These are phyloP conservation scores for Hemicrepidius hirtus DNA, from an alignment of 2,888 invertebrate species.

Conservation along the genomic window DNA sequence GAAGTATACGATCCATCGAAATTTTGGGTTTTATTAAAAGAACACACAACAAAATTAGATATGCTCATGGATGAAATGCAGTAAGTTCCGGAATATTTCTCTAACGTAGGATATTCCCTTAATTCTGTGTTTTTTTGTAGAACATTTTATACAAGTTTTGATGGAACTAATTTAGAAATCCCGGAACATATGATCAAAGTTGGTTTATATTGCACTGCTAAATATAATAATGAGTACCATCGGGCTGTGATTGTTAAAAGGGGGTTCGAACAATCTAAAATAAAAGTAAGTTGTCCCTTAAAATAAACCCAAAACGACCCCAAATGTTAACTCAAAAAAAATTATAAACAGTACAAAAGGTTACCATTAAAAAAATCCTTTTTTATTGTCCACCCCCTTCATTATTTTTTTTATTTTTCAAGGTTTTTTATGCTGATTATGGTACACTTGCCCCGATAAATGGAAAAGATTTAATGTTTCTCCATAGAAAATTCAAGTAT, in stretches of 20 bases:
- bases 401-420: constrained; percentile 43
- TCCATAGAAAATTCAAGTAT: constrained; percentile 70
- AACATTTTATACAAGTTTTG: constrained; percentile 5
- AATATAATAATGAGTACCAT: constrained; percentile 74
- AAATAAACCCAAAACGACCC: too few relatives aligned
- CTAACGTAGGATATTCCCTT: too few relatives aligned
- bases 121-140: constrained; percentile 20
- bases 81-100: too few relatives aligned
- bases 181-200: constrained; percentile 58
- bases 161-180: constrained; percentile 56
- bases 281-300: constrained; percentile 72
- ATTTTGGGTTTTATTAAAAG: constrained; percentile 74
- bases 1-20: constrained; percentile 77
- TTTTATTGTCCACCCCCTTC: too few relatives aligned
- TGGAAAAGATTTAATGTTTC: constrained; percentile 64
- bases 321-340: too few relatives aligned
- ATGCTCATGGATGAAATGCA: constrained; percentile 74
- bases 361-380: too few relatives aligned
- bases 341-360: too few relatives aligned
- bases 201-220: constrained; percentile 73
- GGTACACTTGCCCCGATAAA: constrained; percentile 74
- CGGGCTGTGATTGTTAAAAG: constrained; percentile 72
- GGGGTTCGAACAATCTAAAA: constrained; percentile 57
- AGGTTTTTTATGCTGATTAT: constrained; percentile 77
- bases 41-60: constrained; percentile 67